Conservation (phyloP, 2,888 invertebrate species). For the Muscina levida region DNA sequence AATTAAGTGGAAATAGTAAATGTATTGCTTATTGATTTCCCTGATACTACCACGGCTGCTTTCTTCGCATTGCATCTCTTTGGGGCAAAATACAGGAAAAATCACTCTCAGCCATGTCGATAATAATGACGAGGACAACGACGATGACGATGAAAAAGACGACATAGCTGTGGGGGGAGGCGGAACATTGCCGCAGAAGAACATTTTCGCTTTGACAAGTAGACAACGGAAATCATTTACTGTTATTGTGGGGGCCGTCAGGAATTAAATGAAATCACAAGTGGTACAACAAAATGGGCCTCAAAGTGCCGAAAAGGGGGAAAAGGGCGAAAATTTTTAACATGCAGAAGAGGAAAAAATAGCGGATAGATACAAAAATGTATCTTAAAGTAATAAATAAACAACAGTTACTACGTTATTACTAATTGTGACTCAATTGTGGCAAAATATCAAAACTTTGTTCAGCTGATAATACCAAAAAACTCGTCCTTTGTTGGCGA, state of each 20-base stretch:
- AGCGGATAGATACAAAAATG: too few species aligned
- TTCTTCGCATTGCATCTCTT: background rate
- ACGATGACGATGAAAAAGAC: conserved; percentile 4
- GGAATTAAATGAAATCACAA: conserved; percentile 7
- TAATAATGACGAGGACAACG: conserved; percentile 1
- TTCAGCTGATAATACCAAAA: too few species aligned
- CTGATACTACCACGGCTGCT: conserved; percentile 49
- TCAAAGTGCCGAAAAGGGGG: too few species aligned
- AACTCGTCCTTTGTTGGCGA: too few species aligned
- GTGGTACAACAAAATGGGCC: too few species aligned
- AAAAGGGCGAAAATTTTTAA: too few species aligned
- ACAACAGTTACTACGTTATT: too few species aligned
- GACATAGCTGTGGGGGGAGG: background rate
- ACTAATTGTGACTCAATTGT: too few species aligned
- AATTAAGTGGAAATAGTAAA: conserved; percentile 66
- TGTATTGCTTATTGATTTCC: conserved; percentile 66
- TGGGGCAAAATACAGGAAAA: background rate
- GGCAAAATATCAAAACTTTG: too few species aligned
- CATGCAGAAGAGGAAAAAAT: too few species aligned
- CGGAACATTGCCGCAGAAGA: conserved; percentile 3
- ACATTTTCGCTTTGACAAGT: conserved; percentile 4
- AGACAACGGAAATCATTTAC: conserved; percentile 26
- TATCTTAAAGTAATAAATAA: too few species aligned
- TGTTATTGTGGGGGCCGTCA: conserved; percentile 16
- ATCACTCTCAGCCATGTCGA: background rate